phyloP scores from a whole-genome alignment of 2,797 vertebrate genomes.

The Macropodus opercularis region DNA sequence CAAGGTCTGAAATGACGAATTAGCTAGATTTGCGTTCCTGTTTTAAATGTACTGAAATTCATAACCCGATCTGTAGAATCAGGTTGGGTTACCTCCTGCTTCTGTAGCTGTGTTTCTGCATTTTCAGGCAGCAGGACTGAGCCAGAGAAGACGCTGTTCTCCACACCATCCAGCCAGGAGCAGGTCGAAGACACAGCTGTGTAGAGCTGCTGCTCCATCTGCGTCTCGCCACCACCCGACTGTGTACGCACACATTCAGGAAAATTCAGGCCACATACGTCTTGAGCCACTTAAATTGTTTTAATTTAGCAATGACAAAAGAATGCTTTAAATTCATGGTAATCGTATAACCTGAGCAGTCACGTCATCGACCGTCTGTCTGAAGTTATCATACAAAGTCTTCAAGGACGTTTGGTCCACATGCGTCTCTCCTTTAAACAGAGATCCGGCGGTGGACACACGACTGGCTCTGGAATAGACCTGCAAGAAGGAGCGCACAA shows the following conservation, averaged over 20 bases:
- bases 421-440: constrained; percentile 84
- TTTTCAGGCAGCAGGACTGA: constrained; percentile 84
- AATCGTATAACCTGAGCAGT: constrained; percentile 69
- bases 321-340: background rate
- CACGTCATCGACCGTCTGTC: constrained; percentile 84
- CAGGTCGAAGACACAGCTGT: constrained; percentile 89
- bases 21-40: background rate
- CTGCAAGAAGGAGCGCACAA: constrained; percentile 59
- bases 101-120: constrained; percentile 83
- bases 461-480: constrained; percentile 87
- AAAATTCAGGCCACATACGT: background rate
- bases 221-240: constrained; percentile 71
- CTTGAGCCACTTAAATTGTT: background rate
- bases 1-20: constrained; percentile 77
- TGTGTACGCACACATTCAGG: constrained; percentile 46
- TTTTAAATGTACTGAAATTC: background rate
- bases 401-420: constrained; percentile 83
- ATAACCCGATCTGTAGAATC: background rate
- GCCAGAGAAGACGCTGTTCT: constrained; percentile 88
- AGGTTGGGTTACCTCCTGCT: constrained; percentile 84
- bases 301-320: background rate
- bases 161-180: constrained; percentile 91
- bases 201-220: constrained; percentile 90
- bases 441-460: constrained; percentile 78
- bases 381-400: constrained; percentile 84